Percentiles rank a stretch among this genome's conserved stretches.
Conservation (phyloP, 2,113 vertebrate genomes). For the Psittacara wagleri region DNA sequence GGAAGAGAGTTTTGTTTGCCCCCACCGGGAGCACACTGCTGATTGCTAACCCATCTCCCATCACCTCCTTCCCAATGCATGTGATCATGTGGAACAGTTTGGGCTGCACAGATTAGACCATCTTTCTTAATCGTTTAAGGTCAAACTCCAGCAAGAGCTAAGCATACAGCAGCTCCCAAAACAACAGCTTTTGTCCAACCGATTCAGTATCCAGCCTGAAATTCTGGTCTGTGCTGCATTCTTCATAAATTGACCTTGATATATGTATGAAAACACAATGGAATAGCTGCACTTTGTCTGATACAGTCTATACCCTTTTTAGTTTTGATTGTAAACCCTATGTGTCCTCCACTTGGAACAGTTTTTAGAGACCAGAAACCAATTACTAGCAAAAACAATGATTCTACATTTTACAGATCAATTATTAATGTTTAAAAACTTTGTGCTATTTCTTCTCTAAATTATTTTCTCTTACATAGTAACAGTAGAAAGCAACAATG, state of each 20-base stretch:
- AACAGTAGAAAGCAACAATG: not conserved
- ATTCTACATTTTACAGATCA: not conserved
- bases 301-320: not conserved
- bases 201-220: not conserved
- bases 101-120: not conserved
- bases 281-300: not conserved
- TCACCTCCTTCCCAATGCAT: not conserved
- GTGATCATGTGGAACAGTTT: not conserved
- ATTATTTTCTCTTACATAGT: not conserved
- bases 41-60: not conserved
- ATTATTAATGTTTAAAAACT: not conserved
- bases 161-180: not conserved
- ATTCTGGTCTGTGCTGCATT: not conserved
- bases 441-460: not conserved
- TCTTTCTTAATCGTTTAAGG: not conserved
- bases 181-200: not conserved
- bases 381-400: not conserved
- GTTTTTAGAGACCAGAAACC: not conserved
- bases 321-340: not conserved
- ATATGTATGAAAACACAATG: not conserved
- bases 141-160: not conserved
- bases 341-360: not conserved
- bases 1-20: not conserved
- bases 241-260: not conserved
- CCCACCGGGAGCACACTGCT: not conserved